Base-by-base conservation (phyloP, 2,113 vertebrate species). In the Plotosus lineatus region DNA sequence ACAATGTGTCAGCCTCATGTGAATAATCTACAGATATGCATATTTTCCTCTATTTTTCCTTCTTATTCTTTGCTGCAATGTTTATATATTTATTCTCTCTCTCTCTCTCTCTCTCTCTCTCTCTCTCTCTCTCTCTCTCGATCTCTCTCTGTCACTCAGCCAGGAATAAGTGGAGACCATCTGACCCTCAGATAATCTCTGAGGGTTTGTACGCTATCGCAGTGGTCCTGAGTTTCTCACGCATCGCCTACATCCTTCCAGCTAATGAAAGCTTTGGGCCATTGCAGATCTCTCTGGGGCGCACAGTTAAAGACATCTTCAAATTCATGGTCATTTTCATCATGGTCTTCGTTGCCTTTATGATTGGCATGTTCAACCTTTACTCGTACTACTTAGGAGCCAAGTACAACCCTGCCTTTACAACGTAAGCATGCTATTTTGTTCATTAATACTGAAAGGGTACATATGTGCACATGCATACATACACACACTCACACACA, bases 301-400 rank as follows among this genome's bases (percentile, higher is more conserved):
- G 97, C 86, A 99, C 97, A 0, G 97, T 98, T 85, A 99, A 99
- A 88, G 97, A 99, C 81, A 99, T 99, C 94, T 98, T 99, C 93
- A 99, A 99, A 92, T 99, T 99, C 92, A 99, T 99, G 97, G 97
- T 99, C 91, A 99, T 99, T 92, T 99, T 99, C 93, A 99, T 98
- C 90, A 98, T 98, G 97, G 97, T 99, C 78, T 99, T 99, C 84
- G 96, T 98, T 85, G 97, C 97, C 88, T 99, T 99, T 92, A 99
- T 99, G 97, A 97, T 99, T 3, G 97, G 97, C 81, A 99, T 99
- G 97, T 98, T 98, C 92, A 99, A 99, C 90, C 93, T 99, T 50
- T 99, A 99, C 82, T 99, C 97, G 0, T 98, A 98, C 94, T 99
- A 99, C 92, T 94, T 97, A 89, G 97, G 97, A 90, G 97, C 97